These are phyloP conservation scores for Congeria kusceri DNA, from an alignment of 2,888 invertebrate genomes.

Conservation along the genomic window DNA sequence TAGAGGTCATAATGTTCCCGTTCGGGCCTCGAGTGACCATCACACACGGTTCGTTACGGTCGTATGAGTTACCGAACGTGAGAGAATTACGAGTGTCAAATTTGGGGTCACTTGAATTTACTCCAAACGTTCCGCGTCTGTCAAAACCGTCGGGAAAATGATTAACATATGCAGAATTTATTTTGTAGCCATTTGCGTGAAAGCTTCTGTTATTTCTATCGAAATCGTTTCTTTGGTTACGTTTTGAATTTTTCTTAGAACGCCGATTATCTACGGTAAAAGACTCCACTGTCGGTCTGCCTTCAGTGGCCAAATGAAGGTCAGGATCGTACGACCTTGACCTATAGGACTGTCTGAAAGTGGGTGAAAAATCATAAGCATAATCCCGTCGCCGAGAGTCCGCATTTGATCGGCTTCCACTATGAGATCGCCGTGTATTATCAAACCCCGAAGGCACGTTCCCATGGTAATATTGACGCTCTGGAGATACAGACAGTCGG, in stretches of 20 bases:
- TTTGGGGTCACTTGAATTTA: not conserved
- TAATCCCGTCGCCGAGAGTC: not conserved
- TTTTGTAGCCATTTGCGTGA: not conserved
- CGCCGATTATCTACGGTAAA: constrained; percentile 29
- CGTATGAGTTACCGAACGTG: not conserved
- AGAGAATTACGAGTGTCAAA: not conserved
- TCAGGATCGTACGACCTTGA: constrained; percentile 52
- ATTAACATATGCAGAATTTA: not conserved
- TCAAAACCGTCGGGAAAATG: not conserved
- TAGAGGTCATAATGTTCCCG: not conserved
- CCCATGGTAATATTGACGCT: constrained; percentile 10
- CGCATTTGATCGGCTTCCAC: constrained; percentile 28
- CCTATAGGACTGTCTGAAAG: constrained; percentile 37
- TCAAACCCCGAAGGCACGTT: not conserved
- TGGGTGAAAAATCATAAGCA: not conserved
- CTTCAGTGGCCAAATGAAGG: not conserved
- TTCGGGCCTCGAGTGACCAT: not conserved
- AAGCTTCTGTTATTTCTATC: not conserved
- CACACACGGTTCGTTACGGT: not conserved
- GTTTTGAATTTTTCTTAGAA: constrained; percentile 9
- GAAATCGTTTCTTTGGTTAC: not conserved
- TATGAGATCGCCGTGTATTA: constrained; percentile 3
- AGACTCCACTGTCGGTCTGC: constrained; percentile 16
- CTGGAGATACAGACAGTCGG: not conserved
- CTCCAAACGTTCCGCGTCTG: not conserved